Evolutionary conservation across 2,797 vertebrate species (phyloP).

Genomic region (Semaprochilodus insignis): DNA sequence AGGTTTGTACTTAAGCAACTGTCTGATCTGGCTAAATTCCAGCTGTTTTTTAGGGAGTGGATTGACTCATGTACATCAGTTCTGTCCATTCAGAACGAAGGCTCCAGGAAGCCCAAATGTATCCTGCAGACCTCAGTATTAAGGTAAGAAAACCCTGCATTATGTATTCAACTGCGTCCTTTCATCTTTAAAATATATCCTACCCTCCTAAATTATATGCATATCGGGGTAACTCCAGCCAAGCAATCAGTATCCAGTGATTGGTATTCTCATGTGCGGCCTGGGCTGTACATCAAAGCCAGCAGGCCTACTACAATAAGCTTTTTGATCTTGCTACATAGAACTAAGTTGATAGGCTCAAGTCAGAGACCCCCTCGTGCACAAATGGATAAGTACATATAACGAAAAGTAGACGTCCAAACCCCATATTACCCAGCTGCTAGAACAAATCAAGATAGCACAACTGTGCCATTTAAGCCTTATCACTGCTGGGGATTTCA

Average conservation of each 20-base stretch:
- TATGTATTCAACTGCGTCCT: slow-evolving; percentile 43
- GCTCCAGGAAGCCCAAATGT: background rate
- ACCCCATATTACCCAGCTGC: slow-evolving; percentile 14
- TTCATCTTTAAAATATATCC: slow-evolving; percentile 59
- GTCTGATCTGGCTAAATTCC: background rate
- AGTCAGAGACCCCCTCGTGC: slow-evolving; percentile 36
- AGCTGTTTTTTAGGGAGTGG: background rate
- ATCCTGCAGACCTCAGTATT: slow-evolving; percentile 6
- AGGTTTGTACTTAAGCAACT: background rate
- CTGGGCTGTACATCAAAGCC: slow-evolving; percentile 72
- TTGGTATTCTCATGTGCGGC: slow-evolving; percentile 58
- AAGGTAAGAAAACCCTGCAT: slow-evolving; percentile 47
- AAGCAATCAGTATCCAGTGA: slow-evolving; percentile 60
- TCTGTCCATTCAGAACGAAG: background rate
- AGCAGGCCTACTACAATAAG: slow-evolving; percentile 56
- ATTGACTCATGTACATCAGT: background rate
- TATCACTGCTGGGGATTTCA: background rate
- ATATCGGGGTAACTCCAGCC: slow-evolving; percentile 63
- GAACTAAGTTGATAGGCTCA: slow-evolving; percentile 47
- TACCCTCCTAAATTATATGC: slow-evolving; percentile 60
- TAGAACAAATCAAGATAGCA: slow-evolving; percentile 10
- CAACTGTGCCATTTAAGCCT: background rate
- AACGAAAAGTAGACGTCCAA: background rate
- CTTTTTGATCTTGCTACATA: slow-evolving; percentile 55
- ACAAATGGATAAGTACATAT: background rate